Evolutionary conservation across 1,140 invertebrate species (phyloP).

Genomic region (Rhynchophorus ferrugineus): DNA sequence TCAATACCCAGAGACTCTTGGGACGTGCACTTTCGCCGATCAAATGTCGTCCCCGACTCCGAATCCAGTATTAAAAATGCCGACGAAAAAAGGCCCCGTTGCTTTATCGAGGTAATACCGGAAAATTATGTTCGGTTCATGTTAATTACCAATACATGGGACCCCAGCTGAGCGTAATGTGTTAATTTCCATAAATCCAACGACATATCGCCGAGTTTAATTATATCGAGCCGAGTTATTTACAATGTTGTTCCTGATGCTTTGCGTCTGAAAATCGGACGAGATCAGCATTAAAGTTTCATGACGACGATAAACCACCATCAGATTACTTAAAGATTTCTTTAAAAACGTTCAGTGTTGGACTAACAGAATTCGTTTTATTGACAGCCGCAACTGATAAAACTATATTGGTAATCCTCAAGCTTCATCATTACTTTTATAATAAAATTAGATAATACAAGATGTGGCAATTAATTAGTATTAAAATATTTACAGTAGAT

Average conservation of each 20-base stretch:
- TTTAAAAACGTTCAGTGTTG: no score
- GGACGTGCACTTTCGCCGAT: no score
- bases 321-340: no score
- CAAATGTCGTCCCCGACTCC: no score
- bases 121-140: slow-evolving; percentile 21
- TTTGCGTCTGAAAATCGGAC: background rate
- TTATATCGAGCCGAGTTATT: slow-evolving; percentile 22
- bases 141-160: slow-evolving; percentile 16
- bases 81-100: background rate
- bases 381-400: no score
- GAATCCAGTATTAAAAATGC: background rate
- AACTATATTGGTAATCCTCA: no score
- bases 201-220: slow-evolving; percentile 20
- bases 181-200: slow-evolving; percentile 24
- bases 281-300: background rate
- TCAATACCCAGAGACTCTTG: no score
- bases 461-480: no score
- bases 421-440: no score
- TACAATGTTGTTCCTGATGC: slow-evolving; percentile 12
- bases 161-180: slow-evolving; percentile 20
- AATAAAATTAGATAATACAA: no score
- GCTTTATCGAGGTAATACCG: slow-evolving; percentile 16
- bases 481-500: no score
- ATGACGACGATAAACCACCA: background rate
- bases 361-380: no score